Base-by-base conservation (phyloP, 1,140 invertebrate genomes). In the Nasonia longicornis region DNA sequence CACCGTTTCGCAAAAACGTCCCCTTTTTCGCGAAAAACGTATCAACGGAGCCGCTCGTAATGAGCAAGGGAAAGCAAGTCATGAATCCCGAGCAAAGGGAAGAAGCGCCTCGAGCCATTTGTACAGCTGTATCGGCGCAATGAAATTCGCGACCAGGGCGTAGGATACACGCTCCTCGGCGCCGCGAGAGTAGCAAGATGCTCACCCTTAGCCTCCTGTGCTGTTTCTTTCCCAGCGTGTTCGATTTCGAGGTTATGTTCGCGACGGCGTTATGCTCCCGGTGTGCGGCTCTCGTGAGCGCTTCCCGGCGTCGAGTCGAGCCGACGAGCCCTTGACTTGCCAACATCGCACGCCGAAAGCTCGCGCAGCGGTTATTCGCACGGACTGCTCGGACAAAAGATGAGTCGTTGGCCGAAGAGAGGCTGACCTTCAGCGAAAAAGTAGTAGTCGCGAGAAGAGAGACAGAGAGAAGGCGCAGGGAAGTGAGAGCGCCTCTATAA, bases 401-500 rank as follows among this genome's bases (percentile, higher is more conserved):
- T 58, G 52, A 58, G 20, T 58, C 52, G 52, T n/a, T 58, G 42
- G 31, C 82, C 81, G 82, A 84, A 80, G 74, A 83, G 81, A 81
- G 85, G 84, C 80, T 86, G 85, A 86, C 86, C 86, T 86, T 86
- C 86, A 82, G 52, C 83, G 52, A 58, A 45, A n/a, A 72, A 72
- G 20, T n/a, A 45, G 22, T 11, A 42, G 35, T 10, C 12, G 20
- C 20, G 12, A 11, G 45, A 42, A 45, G 38, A 45, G 71, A 58
- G 42, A n/a, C 31, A 29, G 48, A 80, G 75, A 16, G 48, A 72
- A 79, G n/a, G n/a, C 52, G 72, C 20, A 22, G 64, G 26, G 38
- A 31, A 79, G 63, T 71, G 72, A 42, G 45, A 48, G 70, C 52
- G 42, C 31, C 38, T 85, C 89, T 90, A 90, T 88, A 89, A 90